phyloP scores from a whole-genome alignment of 2,888 invertebrate genomes.

The Petrolisthes cinctipes region DNA sequence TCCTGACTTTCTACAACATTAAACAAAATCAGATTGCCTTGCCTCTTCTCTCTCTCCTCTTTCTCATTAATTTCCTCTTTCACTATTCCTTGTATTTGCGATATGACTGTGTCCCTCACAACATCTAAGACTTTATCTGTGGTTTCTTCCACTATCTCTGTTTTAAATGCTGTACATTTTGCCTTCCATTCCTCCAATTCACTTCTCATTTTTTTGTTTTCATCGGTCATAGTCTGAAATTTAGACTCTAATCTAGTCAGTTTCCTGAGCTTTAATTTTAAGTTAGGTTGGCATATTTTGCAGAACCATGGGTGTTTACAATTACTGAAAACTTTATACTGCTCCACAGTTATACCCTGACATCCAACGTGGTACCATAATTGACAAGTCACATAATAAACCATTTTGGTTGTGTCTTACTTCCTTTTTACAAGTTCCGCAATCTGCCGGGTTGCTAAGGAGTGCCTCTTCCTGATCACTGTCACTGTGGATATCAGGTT shows the following conservation, averaged over 20 bases:
- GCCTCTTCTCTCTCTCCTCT: no score
- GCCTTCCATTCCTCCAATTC: background rate
- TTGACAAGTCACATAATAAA: background rate
- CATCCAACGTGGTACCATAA: background rate
- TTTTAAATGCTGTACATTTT: background rate
- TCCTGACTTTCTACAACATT: no score
- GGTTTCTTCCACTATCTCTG: background rate
- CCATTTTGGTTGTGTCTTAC: background rate
- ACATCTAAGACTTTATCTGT: no score
- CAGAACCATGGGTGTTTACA: no score
- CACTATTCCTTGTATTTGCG: no score
- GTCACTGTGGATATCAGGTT: background rate
- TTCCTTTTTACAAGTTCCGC: background rate
- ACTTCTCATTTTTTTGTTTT: background rate
- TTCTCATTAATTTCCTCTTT: no score
- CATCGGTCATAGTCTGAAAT: background rate
- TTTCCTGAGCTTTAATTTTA: background rate
- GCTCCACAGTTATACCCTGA: no score
- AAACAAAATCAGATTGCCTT: no score
- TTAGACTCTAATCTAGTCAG: background rate
- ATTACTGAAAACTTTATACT: no score
- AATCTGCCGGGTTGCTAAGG: background rate
- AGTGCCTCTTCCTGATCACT: background rate
- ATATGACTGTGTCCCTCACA: no score
- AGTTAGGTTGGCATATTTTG: no score